These are phyloP conservation scores for Lepus oiostolus DNA, from an alignment of 2,797 vertebrate species.

Conservation along the genomic window DNA sequence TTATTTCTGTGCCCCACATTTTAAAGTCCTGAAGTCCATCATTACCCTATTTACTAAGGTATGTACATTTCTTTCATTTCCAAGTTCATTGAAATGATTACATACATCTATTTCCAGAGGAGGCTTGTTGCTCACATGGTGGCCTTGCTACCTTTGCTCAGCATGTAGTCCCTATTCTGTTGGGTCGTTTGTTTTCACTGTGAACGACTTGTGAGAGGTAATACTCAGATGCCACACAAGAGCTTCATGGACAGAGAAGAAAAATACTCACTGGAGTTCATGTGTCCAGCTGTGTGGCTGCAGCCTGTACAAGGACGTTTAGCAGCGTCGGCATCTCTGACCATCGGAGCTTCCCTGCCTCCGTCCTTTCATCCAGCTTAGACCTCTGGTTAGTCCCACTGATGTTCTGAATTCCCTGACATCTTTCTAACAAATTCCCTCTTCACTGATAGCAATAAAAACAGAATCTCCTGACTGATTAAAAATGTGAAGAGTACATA, in stretches of 20 bases:
- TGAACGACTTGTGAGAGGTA: background rate
- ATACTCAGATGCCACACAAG: background rate
- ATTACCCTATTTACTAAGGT: conserved; percentile 24
- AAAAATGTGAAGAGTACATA: background rate
- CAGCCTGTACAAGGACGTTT: background rate
- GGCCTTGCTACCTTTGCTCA: background rate
- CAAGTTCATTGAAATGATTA: background rate
- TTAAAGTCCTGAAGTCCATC: background rate
- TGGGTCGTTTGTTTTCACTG: background rate
- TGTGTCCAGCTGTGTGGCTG: too few relatives aligned
- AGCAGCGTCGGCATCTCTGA: background rate
- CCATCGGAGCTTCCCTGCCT: background rate
- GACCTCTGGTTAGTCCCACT: background rate
- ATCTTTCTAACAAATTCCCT: conserved; percentile 21
- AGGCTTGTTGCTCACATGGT: background rate
- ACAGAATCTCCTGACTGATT: background rate
- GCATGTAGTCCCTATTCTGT: background rate
- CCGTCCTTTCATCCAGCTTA: background rate
- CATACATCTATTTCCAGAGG: background rate
- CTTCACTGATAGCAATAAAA: conserved; percentile 4
- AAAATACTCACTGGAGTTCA: background rate
- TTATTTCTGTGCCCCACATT: background rate
- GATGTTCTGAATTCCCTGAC: background rate
- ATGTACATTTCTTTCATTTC: background rate
- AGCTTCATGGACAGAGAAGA: background rate